Evolutionary conservation across 2,888 invertebrate genomes (phyloP).

Genomic region (Xanthorhoe designata): DNA sequence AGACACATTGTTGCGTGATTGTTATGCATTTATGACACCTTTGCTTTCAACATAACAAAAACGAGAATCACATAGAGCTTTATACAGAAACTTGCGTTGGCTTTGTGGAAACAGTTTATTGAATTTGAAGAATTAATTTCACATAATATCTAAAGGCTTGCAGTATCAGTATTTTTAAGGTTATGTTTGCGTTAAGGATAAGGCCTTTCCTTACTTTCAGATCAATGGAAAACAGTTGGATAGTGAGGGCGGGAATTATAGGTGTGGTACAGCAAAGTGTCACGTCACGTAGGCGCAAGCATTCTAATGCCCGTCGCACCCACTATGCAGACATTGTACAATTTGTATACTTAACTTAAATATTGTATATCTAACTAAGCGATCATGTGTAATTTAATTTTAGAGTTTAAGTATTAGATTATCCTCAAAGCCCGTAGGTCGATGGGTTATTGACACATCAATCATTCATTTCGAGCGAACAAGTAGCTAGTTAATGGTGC

Average conservation of each 20-base stretch:
- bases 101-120: too few species aligned
- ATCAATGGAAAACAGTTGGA: constrained; percentile 31
- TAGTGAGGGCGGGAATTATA: constrained; percentile 46
- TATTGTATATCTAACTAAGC: constrained; percentile 15
- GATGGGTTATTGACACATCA: constrained; percentile 61
- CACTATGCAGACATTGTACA: constrained; percentile 39
- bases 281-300: constrained; percentile 65
- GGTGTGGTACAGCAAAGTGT: constrained; percentile 43
- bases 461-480: constrained; percentile 46
- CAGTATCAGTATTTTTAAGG: too few species aligned
- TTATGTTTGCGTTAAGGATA: not conserved
- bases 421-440: constrained; percentile 32
- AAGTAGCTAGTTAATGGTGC: not conserved
- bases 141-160: too few species aligned
- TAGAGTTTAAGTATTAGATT: constrained; percentile 7
- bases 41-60: constrained; percentile 19
- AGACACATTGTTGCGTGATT: constrained; percentile 20
- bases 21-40: constrained; percentile 16
- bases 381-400: constrained; percentile 19
- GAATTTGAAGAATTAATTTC: too few species aligned
- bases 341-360: constrained; percentile 17
- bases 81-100: too few species aligned
- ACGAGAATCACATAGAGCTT: not conserved
- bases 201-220: constrained; percentile 18
- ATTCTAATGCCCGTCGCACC: constrained; percentile 62